These are phyloP conservation scores for Lytechinus variegatus DNA, from an alignment of 35 echinoderm and acorn worm genomes.

Conservation along the genomic window DNA sequence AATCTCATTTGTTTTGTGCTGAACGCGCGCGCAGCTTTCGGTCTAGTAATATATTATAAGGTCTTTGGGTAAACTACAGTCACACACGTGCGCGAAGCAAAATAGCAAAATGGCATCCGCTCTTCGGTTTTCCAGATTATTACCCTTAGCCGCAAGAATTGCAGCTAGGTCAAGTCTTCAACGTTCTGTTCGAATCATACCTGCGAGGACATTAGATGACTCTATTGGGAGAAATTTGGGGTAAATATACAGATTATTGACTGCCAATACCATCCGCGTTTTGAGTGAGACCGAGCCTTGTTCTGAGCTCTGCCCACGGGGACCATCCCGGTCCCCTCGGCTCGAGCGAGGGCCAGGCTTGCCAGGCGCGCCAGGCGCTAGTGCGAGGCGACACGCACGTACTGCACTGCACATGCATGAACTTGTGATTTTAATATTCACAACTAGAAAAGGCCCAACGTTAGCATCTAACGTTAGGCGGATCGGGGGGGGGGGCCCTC, in stretches of 20 bases:
- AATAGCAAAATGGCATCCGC: neutral
- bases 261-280: too few relatives aligned
- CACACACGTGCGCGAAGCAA: neutral
- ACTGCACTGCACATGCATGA: too few relatives aligned
- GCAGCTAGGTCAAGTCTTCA: constrained; percentile 3
- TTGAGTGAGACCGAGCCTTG: neutral
- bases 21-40: too few relatives aligned
- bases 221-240: neutral
- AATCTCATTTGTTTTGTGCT: too few relatives aligned
- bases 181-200: neutral
- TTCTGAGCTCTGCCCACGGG: neutral
- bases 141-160: constrained; percentile 20
- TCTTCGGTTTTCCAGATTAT: neutral
- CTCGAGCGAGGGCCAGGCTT: neutral
- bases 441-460: too few relatives aligned
- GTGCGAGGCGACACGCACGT: too few relatives aligned
- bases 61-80: too few relatives aligned
- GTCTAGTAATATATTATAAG: too few relatives aligned
- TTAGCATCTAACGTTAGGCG: too few relatives aligned
- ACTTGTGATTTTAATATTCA: too few relatives aligned
- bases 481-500: too few relatives aligned
- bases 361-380: too few relatives aligned
- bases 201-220: neutral
- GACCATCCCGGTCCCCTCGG: neutral
- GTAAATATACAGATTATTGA: neutral